Percentiles rank a stretch among this genome's conserved stretches.
phyloP scores from a whole-genome alignment of 2,888 invertebrate genomes.

The Dascillus cervinus region DNA sequence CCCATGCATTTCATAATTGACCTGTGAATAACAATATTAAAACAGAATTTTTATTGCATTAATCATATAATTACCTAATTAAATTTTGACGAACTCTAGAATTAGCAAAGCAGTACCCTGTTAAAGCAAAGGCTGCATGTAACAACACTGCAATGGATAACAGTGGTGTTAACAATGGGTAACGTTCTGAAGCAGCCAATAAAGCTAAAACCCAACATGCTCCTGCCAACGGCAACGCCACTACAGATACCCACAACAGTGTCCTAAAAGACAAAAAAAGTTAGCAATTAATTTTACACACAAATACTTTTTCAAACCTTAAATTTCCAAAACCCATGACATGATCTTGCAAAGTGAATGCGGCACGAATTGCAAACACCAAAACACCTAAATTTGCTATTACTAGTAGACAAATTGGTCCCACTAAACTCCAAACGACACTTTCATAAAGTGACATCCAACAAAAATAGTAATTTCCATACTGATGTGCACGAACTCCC shows the following conservation, averaged over 20 bases:
- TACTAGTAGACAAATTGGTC: slow-evolving; percentile 77
- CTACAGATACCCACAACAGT: slow-evolving; percentile 78
- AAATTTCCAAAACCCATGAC: slow-evolving; percentile 80
- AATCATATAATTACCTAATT: slow-evolving; percentile 37
- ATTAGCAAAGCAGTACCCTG: slow-evolving; percentile 84
- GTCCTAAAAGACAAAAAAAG: slow-evolving; percentile 48
- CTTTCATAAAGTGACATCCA: slow-evolving; percentile 92
- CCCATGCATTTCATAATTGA: slow-evolving; percentile 65
- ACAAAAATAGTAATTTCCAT: slow-evolving; percentile 93
- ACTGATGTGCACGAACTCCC: slow-evolving; percentile 88
- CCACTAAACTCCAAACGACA: slow-evolving; percentile 92
- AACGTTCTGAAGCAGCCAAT: slow-evolving; percentile 66
- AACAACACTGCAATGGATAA: slow-evolving; percentile 69
- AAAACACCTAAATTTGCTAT: slow-evolving; percentile 71
- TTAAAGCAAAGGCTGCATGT: slow-evolving; percentile 76
- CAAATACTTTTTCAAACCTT: slow-evolving; percentile 42
- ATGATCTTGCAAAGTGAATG: slow-evolving; percentile 84
- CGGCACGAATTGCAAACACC: slow-evolving; percentile 80
- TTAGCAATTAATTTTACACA: background rate
- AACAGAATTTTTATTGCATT: background rate
- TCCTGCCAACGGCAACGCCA: slow-evolving; percentile 76
- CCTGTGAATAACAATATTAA: background rate
- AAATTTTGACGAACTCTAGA: slow-evolving; percentile 74
- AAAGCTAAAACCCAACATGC: slow-evolving; percentile 82
- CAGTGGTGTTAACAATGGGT: slow-evolving; percentile 64